Evolutionary conservation across 2,113 vertebrate genomes (phyloP).

Genomic region (Rhabdomys dilectus): DNA sequence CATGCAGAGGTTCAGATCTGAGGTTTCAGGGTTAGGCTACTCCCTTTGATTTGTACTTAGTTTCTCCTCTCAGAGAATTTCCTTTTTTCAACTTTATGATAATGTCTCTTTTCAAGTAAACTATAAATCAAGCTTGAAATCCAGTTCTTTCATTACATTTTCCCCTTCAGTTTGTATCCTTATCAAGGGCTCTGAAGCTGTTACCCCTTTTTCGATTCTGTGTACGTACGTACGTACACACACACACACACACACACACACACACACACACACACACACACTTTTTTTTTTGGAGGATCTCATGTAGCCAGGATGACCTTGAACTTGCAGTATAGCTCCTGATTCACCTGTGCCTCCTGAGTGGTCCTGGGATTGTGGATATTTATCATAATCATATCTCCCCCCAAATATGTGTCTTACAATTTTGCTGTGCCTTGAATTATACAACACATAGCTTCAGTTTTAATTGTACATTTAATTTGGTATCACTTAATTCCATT

Average conservation of each 20-base stretch:
- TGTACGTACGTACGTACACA: not conserved
- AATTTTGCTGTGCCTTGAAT: conserved; percentile 10
- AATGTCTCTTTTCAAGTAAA: conserved; percentile 28
- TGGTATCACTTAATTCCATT: not conserved
- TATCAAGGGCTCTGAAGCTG: not conserved
- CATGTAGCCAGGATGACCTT: not conserved
- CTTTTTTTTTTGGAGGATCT: not conserved
- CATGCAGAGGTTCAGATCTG: not conserved
- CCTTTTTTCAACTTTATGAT: conserved; percentile 15
- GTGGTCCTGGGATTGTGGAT: not conserved
- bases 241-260: no score
- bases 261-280: no score
- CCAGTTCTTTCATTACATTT: not conserved
- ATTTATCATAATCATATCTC: not conserved
- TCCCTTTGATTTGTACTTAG: conserved; percentile 25
- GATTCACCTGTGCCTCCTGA: not conserved
- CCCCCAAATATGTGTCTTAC: not conserved
- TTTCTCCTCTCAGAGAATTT: conserved; percentile 23
- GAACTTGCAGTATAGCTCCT: not conserved
- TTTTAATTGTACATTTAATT: conserved; percentile 35
- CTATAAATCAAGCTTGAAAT: conserved; percentile 9
- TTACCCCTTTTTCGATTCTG: conserved; percentile 28
- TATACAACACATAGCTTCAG: conserved; percentile 18
- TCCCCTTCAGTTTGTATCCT: not conserved
- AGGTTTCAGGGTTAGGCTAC: not conserved